Evolutionary conservation across 2,888 invertebrate genomes (phyloP).

Genomic region (Sclerodermus sp.): DNA sequence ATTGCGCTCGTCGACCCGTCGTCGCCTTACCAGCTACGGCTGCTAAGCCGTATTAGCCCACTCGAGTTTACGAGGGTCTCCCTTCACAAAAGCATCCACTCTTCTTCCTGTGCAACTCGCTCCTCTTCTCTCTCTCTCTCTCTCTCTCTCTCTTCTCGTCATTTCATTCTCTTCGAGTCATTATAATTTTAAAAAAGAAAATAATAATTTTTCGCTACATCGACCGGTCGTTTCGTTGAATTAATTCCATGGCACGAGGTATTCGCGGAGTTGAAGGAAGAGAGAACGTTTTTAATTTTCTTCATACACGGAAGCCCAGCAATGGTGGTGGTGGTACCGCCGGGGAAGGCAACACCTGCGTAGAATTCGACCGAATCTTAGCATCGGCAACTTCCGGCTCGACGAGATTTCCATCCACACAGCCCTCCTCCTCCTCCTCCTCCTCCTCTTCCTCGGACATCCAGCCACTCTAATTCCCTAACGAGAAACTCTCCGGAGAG

Average conservation of each 20-base stretch:
- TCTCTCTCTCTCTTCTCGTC: conserved; percentile 1
- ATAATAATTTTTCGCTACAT: conserved; percentile 17
- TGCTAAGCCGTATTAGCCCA: conserved; percentile 13
- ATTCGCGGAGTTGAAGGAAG: no score
- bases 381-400: background rate
- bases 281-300: no score
- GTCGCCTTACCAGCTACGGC: background rate
- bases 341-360: no score
- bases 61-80: conserved; percentile 17
- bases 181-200: conserved; percentile 15
- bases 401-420: no score
- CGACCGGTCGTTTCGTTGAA: background rate
- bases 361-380: no score
- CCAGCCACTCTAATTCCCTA: conserved; percentile 15
- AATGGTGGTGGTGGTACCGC: no score
- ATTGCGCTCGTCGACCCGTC: conserved; percentile 27
- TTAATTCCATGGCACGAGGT: no score
- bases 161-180: background rate
- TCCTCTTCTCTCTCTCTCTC: conserved; percentile 7
- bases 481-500: no score
- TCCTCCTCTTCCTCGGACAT: no score
- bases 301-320: no score
- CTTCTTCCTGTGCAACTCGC: background rate
- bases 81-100: conserved; percentile 11
- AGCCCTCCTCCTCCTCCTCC: no score